Evolutionary conservation across 1,140 invertebrate species (phyloP).

Genomic region (Portunus trituberculatus): DNA sequence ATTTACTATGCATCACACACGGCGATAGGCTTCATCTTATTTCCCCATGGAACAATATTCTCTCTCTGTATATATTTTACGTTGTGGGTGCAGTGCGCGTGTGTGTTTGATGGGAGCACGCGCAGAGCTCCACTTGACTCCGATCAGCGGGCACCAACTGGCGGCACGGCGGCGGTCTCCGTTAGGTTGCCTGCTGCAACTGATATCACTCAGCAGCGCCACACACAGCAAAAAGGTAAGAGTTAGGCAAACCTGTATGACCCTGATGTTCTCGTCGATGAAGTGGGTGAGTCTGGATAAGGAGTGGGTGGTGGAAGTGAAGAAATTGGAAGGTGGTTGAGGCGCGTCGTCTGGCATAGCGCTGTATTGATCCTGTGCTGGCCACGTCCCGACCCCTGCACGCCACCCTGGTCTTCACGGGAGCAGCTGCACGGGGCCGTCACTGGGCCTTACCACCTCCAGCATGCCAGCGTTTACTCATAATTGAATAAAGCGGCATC

Average conservation of each 20-base stretch:
- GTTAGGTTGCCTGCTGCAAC: constrained; percentile 69
- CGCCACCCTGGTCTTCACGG: background rate
- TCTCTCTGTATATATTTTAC: too few species aligned
- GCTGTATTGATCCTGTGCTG: constrained; percentile 57
- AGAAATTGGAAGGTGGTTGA: constrained; percentile 72
- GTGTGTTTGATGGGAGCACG: background rate
- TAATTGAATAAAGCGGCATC: too few species aligned
- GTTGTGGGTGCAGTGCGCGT: background rate
- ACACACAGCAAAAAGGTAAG: constrained; percentile 27
- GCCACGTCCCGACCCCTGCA: constrained; percentile 44
- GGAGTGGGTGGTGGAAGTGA: constrained; percentile 28
- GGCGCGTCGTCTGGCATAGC: constrained; percentile 69
- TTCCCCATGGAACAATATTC: too few species aligned
- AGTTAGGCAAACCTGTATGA: constrained; percentile 59
- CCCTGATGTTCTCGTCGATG: constrained; percentile 65
- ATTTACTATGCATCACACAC: too few species aligned
- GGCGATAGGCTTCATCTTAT: too few species aligned
- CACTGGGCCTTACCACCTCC: too few species aligned
- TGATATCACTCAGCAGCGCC: background rate
- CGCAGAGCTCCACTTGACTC: constrained; percentile 10
- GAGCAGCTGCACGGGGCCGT: too few species aligned
- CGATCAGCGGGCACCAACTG: constrained; percentile 67
- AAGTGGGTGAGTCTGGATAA: constrained; percentile 58
- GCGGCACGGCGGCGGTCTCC: constrained; percentile 45
- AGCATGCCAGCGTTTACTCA: too few species aligned